Conservation (phyloP, 2,888 invertebrate genomes). For the Aleiodes alternator region DNA sequence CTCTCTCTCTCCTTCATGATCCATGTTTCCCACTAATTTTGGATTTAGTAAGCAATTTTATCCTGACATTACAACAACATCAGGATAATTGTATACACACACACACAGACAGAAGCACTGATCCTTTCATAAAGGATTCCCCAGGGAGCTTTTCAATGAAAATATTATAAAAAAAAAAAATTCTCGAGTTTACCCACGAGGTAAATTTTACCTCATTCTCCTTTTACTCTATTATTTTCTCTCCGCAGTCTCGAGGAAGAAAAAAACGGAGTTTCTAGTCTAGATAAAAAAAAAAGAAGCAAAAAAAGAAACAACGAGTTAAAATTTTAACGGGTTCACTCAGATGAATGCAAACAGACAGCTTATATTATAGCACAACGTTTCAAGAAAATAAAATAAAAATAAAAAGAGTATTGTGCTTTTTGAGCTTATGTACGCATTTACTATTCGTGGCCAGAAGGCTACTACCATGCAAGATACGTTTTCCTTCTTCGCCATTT, state of each 20-base stretch:
- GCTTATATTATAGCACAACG: neutral
- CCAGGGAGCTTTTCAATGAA: too few relatives aligned
- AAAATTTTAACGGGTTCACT: too few relatives aligned
- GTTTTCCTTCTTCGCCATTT: slow-evolving; percentile 61
- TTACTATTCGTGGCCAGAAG: slow-evolving; percentile 10
- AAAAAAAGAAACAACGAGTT: too few relatives aligned
- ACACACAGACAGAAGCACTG: neutral
- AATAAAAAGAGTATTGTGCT: slow-evolving; percentile 1
- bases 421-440: slow-evolving; percentile 19
- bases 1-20: slow-evolving; percentile 3
- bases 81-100: neutral
- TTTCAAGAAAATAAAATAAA: neutral
- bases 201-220: too few relatives aligned
- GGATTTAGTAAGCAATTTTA: neutral
- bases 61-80: neutral
- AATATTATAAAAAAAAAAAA: too few relatives aligned
- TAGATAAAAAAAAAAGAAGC: too few relatives aligned
- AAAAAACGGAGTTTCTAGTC: too few relatives aligned
- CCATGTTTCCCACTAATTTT: slow-evolving; percentile 20
- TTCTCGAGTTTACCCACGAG: too few relatives aligned
- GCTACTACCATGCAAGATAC: slow-evolving; percentile 49
- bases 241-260: too few relatives aligned
- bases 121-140: neutral
- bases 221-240: too few relatives aligned
- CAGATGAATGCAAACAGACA: slow-evolving; percentile 3